Conservation (phyloP, 2,888 invertebrate species). For the Epinotia ramella region DNA sequence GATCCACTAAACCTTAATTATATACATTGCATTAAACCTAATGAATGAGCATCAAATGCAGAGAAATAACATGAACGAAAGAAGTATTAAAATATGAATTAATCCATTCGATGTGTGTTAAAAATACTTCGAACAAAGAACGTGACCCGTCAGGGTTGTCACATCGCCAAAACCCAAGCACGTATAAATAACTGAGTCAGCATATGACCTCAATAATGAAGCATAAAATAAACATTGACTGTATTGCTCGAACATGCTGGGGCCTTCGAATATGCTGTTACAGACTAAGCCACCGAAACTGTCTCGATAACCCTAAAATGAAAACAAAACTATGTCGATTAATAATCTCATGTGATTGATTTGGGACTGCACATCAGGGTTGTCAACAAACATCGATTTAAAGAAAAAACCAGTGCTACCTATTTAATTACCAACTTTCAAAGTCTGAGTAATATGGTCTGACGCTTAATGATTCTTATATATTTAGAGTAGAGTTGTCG, state of each 20-base stretch:
- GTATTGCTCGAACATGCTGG: slow-evolving; percentile 35
- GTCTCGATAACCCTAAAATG: too few relatives aligned
- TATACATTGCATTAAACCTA: background rate
- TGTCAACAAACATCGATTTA: background rate
- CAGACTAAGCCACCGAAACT: slow-evolving; percentile 20
- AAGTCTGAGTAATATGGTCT: background rate
- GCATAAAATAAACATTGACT: slow-evolving; percentile 62
- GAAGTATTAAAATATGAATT: background rate
- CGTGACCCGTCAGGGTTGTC: slow-evolving; percentile 42
- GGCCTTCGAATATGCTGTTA: slow-evolving; percentile 39
- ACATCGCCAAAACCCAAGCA: slow-evolving; percentile 43
- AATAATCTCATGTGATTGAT: background rate
- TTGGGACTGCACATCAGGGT: background rate
- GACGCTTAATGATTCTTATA: background rate
- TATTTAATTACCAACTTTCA: background rate
- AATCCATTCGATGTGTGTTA: slow-evolving; percentile 23
- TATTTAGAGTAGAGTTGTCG: slow-evolving; percentile 14
- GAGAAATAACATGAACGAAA: background rate
- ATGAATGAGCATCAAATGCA: background rate
- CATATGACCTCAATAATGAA: slow-evolving; percentile 66
- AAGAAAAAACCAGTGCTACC: background rate
- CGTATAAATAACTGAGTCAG: slow-evolving; percentile 59
- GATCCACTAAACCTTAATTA: background rate
- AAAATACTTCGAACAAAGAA: slow-evolving; percentile 37
- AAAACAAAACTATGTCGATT: background rate